Evolutionary conservation across 2,888 invertebrate species (phyloP).

Genomic region (Ametastegia equiseti): DNA sequence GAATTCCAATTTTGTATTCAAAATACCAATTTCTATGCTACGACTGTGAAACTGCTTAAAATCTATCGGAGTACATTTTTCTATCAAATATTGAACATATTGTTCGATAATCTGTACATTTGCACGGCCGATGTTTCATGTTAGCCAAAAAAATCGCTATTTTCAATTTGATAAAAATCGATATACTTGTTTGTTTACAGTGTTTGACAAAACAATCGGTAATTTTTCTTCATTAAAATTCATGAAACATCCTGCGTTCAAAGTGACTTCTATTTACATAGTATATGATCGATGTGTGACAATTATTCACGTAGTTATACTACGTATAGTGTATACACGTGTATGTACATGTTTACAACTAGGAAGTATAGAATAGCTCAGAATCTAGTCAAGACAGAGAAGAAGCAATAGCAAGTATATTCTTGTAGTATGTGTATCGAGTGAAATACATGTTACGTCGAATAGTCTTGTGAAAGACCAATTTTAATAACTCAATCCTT

Average conservation of each 20-base stretch:
- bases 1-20: neutral
- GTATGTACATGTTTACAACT: neutral
- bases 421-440: slow-evolving; percentile 10
- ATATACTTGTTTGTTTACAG: too few relatives aligned
- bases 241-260: neutral
- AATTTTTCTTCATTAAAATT: neutral
- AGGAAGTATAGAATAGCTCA: neutral
- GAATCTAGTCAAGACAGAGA: slow-evolving; percentile 36
- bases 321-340: neutral
- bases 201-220: neutral
- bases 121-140: neutral
- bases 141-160: neutral
- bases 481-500: slow-evolving; percentile 17
- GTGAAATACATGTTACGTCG: neutral
- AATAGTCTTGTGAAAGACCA: neutral
- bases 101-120: neutral
- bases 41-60: too few relatives aligned
- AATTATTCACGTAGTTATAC: slow-evolving; percentile 3
- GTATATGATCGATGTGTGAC: slow-evolving; percentile 30
- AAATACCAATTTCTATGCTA: neutral
- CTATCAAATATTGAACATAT: neutral
- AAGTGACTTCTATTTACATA: slow-evolving; percentile 14
- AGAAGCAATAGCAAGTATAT: slow-evolving; percentile 42
- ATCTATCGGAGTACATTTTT: neutral
- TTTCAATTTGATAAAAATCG: neutral